Conservation (phyloP, 1,140 invertebrate genomes). For the Latrodectus geometricus region DNA sequence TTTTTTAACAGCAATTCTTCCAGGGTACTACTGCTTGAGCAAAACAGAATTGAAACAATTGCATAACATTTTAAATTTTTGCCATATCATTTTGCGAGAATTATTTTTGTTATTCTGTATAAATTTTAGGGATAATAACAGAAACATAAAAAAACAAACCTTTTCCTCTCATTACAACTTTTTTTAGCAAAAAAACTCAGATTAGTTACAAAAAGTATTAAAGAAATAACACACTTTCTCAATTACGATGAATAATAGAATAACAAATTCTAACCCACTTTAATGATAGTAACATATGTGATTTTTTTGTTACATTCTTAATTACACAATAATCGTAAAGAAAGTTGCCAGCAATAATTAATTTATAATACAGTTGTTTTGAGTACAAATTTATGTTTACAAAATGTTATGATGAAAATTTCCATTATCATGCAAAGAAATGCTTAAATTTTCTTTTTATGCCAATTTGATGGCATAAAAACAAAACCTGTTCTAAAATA, state of each 20-base stretch:
- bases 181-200: not conserved
- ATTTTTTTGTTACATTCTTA: not conserved
- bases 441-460: not conserved
- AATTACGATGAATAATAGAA: not conserved
- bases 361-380: not conserved
- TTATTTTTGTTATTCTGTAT: not conserved
- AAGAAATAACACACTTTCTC: not conserved
- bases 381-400: not conserved
- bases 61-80: not conserved
- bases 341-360: not conserved
- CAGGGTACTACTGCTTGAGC: not conserved
- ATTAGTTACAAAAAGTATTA: not conserved
- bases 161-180: not conserved
- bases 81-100: not conserved
- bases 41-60: not conserved
- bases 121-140: not conserved
- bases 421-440: not conserved
- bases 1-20: not conserved
- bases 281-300: not conserved
- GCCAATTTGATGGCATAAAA: no score
- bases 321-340: not conserved
- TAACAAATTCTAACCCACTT: not conserved
- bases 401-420: not conserved
- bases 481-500: no score
- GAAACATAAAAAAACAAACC: not conserved